phyloP scores from a whole-genome alignment of 2,113 vertebrate genomes.

The Caracal caracal region DNA sequence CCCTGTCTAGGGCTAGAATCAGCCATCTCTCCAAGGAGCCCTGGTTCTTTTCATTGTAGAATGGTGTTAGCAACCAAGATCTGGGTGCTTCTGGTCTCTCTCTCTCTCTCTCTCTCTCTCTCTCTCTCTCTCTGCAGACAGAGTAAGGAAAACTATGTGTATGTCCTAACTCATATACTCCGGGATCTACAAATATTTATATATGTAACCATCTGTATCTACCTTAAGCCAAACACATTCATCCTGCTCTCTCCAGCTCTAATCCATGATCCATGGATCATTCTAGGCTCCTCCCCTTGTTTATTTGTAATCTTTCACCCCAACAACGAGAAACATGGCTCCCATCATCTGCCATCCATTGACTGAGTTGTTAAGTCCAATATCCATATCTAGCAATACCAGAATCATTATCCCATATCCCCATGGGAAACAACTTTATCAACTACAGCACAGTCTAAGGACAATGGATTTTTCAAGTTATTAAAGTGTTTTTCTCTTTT shows the following conservation, averaged over 20 bases:
- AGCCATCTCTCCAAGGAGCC: background rate
- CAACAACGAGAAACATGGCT: background rate
- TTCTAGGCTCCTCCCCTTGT: background rate
- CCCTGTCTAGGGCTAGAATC: background rate
- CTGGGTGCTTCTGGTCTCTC: background rate
- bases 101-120: background rate
- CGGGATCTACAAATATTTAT: background rate
- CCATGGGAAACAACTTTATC: background rate
- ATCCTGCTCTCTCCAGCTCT: background rate
- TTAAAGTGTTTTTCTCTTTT: background rate
- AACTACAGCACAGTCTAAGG: background rate
- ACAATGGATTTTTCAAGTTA: background rate
- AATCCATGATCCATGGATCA: background rate
- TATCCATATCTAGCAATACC: background rate
- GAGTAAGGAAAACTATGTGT: no score
- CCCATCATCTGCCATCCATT: background rate
- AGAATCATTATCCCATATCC: background rate
- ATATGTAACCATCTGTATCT: background rate
- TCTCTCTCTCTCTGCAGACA: background rate
- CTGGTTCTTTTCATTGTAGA: background rate
- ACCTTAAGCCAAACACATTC: background rate
- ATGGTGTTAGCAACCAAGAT: background rate
- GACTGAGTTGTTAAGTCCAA: background rate
- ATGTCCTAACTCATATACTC: background rate
- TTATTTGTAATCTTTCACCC: background rate